A percentile compares a stretch with the other conserved stretches of the same genome.
Conservation (phyloP, 2,888 invertebrate species). For the Drosophila putrida region DNA sequence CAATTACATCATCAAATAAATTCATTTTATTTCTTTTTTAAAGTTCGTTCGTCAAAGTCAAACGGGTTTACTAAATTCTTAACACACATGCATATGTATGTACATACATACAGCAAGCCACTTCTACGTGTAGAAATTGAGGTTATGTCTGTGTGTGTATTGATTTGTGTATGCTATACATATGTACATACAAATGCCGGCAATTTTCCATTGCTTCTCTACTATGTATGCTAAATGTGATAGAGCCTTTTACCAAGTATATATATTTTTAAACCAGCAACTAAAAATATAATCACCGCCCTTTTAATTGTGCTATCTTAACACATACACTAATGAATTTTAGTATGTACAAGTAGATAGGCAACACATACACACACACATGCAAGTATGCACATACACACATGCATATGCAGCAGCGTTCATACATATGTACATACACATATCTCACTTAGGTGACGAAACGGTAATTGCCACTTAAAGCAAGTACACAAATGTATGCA, state of each 20-base stretch:
- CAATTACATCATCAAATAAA: conserved; percentile 68
- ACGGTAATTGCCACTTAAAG: conserved; percentile 56
- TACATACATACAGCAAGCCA: conserved; percentile 21
- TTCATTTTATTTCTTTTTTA: conserved; percentile 45
- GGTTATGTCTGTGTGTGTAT: conserved; percentile 60
- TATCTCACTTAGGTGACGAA: conserved; percentile 36
- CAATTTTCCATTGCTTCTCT: conserved; percentile 36
- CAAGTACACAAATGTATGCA: conserved; percentile 21
- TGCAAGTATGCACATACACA: conserved; percentile 13
- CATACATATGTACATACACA: conserved; percentile 21
- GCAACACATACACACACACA: conserved; percentile 15
- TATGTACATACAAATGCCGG: conserved; percentile 58
- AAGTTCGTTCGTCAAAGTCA: conserved; percentile 65
- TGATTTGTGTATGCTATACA: conserved; percentile 46
- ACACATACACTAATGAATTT: conserved; percentile 16
- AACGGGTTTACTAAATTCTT: conserved; percentile 67
- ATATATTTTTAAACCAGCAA: conserved; percentile 36
- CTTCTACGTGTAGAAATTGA: conserved; percentile 42
- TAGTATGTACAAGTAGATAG: conserved; percentile 13
- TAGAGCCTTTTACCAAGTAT: conserved; percentile 14
- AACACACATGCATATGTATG: conserved; percentile 24
- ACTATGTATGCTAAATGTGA: conserved; percentile 3
- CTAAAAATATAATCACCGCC: conserved; percentile 52
- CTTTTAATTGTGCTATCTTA: conserved; percentile 50
- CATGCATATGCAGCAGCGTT: conserved; percentile 1